phyloP scores from a whole-genome alignment of 2,113 vertebrate genomes.

The Gobiocypris rarus region DNA sequence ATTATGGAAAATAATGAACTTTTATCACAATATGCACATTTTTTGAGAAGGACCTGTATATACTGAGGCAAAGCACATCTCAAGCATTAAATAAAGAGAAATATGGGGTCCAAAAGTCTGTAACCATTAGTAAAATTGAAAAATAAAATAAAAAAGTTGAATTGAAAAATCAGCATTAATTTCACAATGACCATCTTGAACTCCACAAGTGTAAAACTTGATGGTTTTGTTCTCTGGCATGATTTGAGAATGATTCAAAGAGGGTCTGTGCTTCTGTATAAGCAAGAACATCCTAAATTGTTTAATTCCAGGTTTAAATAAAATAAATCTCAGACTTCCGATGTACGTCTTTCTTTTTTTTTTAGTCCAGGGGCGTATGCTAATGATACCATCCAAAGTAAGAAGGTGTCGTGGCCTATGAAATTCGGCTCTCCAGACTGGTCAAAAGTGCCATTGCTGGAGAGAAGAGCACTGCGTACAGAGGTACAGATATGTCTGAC shows the following conservation, averaged over 20 bases:
- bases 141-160: no score
- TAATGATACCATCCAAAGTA: constrained; percentile 41
- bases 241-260: neutral
- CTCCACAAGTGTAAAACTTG: neutral
- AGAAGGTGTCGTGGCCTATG: constrained; percentile 85
- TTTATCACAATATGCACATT: no score
- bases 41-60: no score
- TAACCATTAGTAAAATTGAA: no score
- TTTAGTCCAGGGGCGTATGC: constrained; percentile 81
- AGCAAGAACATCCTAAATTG: neutral
- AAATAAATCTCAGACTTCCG: neutral
- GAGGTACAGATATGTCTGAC: constrained; percentile 68
- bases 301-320: neutral
- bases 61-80: no score
- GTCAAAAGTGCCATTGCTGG: constrained; percentile 70
- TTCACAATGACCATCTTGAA: neutral
- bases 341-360: no score
- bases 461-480: constrained; percentile 74
- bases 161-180: neutral
- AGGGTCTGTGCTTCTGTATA: neutral
- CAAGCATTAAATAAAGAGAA: no score
- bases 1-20: no score
- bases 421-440: constrained; percentile 87
- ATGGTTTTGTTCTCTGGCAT: neutral
- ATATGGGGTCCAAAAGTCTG: no score